Evolutionary conservation across 2,113 vertebrate genomes (phyloP).

Genomic region (Aythya baeri): DNA sequence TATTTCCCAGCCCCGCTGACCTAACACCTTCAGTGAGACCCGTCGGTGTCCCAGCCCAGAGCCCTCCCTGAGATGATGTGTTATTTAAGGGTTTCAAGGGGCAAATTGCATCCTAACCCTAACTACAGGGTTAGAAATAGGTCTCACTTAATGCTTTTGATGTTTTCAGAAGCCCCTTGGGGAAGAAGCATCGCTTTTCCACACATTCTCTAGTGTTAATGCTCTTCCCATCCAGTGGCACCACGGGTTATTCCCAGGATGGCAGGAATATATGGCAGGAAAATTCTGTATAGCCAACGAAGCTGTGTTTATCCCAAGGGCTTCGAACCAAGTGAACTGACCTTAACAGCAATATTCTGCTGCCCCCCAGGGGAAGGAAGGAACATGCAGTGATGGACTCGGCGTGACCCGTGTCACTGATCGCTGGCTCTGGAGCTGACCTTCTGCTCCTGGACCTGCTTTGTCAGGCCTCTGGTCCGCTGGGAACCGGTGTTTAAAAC

Average conservation of each 20-base stretch:
- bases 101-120: background rate
- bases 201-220: background rate
- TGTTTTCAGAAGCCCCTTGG: background rate
- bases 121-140: background rate
- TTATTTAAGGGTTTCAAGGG: background rate
- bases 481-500: background rate
- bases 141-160: background rate
- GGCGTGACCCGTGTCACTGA: background rate
- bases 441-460: background rate
- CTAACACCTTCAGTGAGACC: background rate
- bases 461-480: background rate
- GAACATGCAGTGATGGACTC: background rate
- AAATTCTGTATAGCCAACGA: background rate
- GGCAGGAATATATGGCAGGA: background rate
- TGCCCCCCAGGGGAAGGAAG: constrained; percentile 70
- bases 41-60: background rate
- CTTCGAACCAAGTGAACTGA: constrained; percentile 1
- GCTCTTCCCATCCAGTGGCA: background rate
- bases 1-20: background rate
- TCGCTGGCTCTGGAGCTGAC: background rate
- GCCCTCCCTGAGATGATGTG: background rate
- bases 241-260: background rate
- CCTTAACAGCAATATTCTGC: constrained; percentile 65
- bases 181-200: background rate
- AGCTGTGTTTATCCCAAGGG: background rate